phyloP scores from a whole-genome alignment of 2,797 vertebrate species.

The Poeciliopsis paucimaculata region DNA sequence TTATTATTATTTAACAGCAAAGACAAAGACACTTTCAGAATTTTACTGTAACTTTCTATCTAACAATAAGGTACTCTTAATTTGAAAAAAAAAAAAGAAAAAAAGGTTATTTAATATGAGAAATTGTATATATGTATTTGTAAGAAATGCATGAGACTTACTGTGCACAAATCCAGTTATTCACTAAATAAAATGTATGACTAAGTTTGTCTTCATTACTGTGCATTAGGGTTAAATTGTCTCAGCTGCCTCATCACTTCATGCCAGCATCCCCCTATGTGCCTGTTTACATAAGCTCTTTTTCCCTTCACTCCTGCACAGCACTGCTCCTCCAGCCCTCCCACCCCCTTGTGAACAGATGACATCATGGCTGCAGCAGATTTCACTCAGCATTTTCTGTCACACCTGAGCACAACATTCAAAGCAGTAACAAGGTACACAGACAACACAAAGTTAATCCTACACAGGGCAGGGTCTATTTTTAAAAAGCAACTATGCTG shows the following conservation, averaged over 20 bases:
- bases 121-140: not conserved
- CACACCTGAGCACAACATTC: conserved; percentile 47
- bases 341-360: conserved; percentile 61
- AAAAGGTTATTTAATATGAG: not conserved
- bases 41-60: not conserved
- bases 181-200: conserved; percentile 1
- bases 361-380: conserved; percentile 83
- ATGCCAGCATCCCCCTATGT: conserved; percentile 24
- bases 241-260: conserved; percentile 17
- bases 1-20: conserved; percentile 11
- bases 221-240: conserved; percentile 13
- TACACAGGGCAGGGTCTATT: not conserved
- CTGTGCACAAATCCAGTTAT: not conserved
- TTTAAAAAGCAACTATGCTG: not conserved
- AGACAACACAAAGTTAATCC: not conserved
- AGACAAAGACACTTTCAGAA: not conserved
- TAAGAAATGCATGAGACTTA: not conserved
- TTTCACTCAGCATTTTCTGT: conserved; percentile 65
- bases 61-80: not conserved
- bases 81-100: not conserved
- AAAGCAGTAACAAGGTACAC: not conserved
- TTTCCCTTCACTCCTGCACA: conserved; percentile 24
- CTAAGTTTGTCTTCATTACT: not conserved
- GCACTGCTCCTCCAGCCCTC: conserved; percentile 49
- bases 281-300: conserved; percentile 38